A percentile compares a stretch with the other conserved stretches of the same genome.
Conservation (phyloP, 2,113 vertebrate genomes). For the Microcebus tavaratra region DNA sequence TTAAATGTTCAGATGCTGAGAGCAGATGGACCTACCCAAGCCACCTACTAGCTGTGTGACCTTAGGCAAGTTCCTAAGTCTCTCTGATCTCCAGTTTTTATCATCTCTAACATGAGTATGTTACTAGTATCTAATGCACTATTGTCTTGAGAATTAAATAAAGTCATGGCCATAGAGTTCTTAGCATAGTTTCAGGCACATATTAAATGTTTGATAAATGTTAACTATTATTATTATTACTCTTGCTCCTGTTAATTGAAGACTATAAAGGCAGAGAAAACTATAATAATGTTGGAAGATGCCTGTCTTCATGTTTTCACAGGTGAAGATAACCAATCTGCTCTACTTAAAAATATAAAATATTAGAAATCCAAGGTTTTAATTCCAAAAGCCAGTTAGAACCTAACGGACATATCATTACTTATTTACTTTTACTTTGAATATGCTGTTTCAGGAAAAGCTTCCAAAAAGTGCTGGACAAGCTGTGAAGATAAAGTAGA, state of each 20-base stretch:
- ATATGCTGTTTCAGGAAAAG: background rate
- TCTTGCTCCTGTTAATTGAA: background rate
- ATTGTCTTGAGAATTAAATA: background rate
- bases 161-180: background rate
- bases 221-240: background rate
- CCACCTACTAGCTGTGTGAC: background rate
- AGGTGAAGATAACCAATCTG: background rate
- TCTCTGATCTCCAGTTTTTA: background rate
- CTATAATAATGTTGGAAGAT: background rate
- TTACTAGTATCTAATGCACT: background rate
- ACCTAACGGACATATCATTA: background rate
- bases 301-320: background rate
- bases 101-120: background rate
- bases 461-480: background rate
- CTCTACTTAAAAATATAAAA: conserved; percentile 16
- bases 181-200: background rate
- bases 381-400: background rate
- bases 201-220: background rate
- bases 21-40: background rate
- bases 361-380: conserved; percentile 30
- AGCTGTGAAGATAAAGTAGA: conserved; percentile 34
- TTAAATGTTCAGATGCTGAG: background rate
- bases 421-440: conserved; percentile 29
- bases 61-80: background rate
- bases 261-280: background rate